Percentiles rank a stretch among this genome's conserved stretches.
These are phyloP conservation scores for Pristiophorus japonicus DNA, from an alignment of 2,113 vertebrate species.

Conservation along the genomic window DNA sequence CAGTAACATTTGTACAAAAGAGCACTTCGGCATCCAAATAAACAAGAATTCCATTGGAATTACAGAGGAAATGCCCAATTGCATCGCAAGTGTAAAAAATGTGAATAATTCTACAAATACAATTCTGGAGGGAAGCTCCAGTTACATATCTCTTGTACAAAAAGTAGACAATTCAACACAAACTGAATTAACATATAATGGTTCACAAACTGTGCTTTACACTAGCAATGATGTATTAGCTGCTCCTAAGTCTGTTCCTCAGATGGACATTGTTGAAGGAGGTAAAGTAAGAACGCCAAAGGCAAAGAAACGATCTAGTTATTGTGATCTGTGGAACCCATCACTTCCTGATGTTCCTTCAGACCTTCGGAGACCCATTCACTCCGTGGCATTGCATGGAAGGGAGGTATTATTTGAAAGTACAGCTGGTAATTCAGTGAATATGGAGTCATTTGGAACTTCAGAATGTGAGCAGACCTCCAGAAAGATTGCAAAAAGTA, in stretches of 20 bases:
- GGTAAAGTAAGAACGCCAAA: background rate
- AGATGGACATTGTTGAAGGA: background rate
- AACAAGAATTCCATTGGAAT: background rate
- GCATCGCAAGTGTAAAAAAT: background rate
- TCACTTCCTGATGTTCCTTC: constrained; percentile 38
- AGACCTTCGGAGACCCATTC: constrained; percentile 40
- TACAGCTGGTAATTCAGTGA: background rate
- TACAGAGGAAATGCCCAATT: background rate
- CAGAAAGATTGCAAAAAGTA: background rate
- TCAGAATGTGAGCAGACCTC: background rate
- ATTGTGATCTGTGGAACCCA: too few species aligned
- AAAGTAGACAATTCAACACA: constrained; percentile 18
- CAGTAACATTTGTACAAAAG: background rate
- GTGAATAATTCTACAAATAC: background rate
- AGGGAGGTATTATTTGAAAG: constrained; percentile 39
- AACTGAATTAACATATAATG: constrained; percentile 1
- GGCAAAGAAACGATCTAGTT: constrained; percentile 20
- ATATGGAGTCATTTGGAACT: constrained; percentile 42
- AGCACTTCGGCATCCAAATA: background rate
- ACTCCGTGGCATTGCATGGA: constrained; percentile 42
- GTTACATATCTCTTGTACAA: background rate
- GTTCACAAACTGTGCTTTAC: background rate
- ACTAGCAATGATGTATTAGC: background rate
- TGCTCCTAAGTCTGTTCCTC: background rate
- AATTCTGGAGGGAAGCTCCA: background rate